Evolutionary conservation across 2,888 invertebrate genomes (phyloP), one percentile per base, ranked within the genome.

Genomic region (Drosophila prostipennis): DNA sequence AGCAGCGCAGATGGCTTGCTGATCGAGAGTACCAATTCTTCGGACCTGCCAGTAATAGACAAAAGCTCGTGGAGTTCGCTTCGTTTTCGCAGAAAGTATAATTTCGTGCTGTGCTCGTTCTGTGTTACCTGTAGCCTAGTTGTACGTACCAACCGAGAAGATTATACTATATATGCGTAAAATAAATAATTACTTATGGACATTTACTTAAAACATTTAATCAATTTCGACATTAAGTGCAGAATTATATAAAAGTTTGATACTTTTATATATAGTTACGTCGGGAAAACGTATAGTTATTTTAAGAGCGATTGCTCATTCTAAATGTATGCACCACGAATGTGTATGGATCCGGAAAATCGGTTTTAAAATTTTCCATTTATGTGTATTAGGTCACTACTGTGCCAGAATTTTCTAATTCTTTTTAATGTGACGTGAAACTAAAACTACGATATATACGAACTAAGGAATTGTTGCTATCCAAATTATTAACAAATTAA

Each of bases 51-150:
- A 89, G 89, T 89, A 89, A 87, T 86, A 82, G 80, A 89, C 82
- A 73, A 84, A 87, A 89, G 84, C 77, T 82, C 88, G 88, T 79
- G 84, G 77, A 78, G 82, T 73, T 86, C 87, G 78, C 84, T 86
- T 85, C 83, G 86, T 74, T 73, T 74, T 76, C 81, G 74, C 77
- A 72, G 59, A 85, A 89, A 63, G 63, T 63, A 52, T 51, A 55
- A 67, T 54, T 67, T 77, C 72, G 79, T 70, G 77, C 74, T 76
- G 75, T 69, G 71, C 49, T 59, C 67, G 72, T 68, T 69, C 71
- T 73, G 80, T 83, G 80, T 79, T 76, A 72, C 74, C 76, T 77
- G 68, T 84, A 79, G 72, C 77, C 53, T 77, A 80, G 78, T 84
- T 84, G 84, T 84, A 87, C 75, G 84, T 84, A 83, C 57, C 51